Conservation (phyloP, 2,888 invertebrate species). For the Sinhomidia bicolor region DNA sequence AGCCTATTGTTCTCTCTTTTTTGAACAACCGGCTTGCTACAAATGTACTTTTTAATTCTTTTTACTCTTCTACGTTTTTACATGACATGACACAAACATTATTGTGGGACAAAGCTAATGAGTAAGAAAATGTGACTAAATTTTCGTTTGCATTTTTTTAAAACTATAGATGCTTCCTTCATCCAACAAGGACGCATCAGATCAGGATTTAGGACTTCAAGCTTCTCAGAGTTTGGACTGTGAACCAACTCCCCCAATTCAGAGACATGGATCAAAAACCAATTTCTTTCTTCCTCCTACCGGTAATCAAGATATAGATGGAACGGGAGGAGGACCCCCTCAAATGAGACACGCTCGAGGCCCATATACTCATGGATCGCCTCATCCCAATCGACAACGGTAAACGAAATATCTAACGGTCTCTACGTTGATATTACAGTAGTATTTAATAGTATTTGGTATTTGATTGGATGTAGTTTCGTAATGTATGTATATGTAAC, state of each 20-base stretch:
- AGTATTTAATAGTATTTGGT: background rate
- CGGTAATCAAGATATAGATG: slow-evolving; percentile 81
- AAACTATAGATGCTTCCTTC: slow-evolving; percentile 78
- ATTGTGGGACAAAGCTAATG: background rate
- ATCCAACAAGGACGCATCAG: slow-evolving; percentile 82
- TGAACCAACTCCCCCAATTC: slow-evolving; percentile 93
- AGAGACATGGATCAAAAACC: slow-evolving; percentile 92
- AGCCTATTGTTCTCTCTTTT: background rate
- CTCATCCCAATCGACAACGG: slow-evolving; percentile 88
- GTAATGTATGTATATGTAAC: background rate
- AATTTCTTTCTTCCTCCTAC: slow-evolving; percentile 92
- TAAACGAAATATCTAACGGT: slow-evolving; percentile 80
- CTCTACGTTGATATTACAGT: background rate
- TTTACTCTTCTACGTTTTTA: slow-evolving; percentile 7
- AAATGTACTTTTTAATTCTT: background rate
- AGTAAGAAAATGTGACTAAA: background rate
- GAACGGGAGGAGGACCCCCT: slow-evolving; percentile 53
- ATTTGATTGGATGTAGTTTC: background rate
- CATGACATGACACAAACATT: slow-evolving; percentile 9
- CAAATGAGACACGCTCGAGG: slow-evolving; percentile 82
- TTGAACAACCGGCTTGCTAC: background rate
- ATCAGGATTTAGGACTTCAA: slow-evolving; percentile 93
- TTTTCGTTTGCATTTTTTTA: background rate
- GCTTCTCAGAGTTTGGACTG: slow-evolving; percentile 96
- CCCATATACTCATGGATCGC: slow-evolving; percentile 89